Percentiles rank a stretch among this genome's conserved stretches.
These are phyloP conservation scores for Tiaroga cobitis DNA, from an alignment of 2,797 vertebrate species.

Conservation along the genomic window DNA sequence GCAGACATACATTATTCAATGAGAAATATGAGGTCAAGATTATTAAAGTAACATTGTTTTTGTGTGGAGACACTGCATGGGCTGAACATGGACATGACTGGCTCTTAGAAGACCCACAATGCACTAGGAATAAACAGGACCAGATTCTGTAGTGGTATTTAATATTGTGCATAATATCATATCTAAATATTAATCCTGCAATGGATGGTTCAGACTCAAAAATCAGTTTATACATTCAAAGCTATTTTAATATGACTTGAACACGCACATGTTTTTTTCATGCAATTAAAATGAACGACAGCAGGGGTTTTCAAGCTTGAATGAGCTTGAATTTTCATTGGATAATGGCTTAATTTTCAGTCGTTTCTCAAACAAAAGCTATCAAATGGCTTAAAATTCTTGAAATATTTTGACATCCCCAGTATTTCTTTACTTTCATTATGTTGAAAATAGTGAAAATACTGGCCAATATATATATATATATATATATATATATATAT, in stretches of 20 bases:
- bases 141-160: neutral
- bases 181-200: neutral
- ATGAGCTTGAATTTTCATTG: neutral
- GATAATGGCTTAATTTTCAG: conserved; percentile 8
- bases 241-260: neutral
- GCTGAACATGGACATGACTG: conserved; percentile 2
- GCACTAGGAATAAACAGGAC: neutral
- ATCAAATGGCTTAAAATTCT: neutral
- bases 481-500: no score
- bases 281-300: conserved; percentile 17
- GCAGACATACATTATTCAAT: conserved; percentile 67
- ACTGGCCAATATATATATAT: neutral
- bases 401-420: neutral
- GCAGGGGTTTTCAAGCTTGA: conserved; percentile 11
- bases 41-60: conserved; percentile 63
- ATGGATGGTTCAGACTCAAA: neutral
- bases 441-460: no score
- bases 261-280: neutral
- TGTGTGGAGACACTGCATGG: neutral
- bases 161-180: neutral
- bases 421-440: neutral
- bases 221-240: neutral
- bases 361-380: conserved; percentile 13
- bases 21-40: conserved; percentile 59
- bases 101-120: neutral